Evolutionary conservation across 2,113 vertebrate species (phyloP).

Genomic region (Phyllostomus hastatus): DNA sequence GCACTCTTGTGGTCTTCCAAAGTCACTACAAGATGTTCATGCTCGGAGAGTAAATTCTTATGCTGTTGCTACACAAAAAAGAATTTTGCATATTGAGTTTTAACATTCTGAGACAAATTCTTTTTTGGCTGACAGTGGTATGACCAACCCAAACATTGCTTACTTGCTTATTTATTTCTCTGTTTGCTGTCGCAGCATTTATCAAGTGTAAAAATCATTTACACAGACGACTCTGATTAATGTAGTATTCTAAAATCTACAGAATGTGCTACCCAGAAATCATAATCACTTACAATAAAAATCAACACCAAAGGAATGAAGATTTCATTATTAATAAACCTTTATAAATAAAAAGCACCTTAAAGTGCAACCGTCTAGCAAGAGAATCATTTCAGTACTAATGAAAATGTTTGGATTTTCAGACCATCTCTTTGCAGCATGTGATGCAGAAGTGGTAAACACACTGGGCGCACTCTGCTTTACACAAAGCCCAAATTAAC

Average conservation of each 20-base stretch:
- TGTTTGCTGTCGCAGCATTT: not conserved
- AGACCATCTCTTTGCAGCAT: not conserved
- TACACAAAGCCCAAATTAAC: not conserved
- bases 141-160: not conserved
- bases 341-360: not conserved
- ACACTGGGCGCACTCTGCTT: not conserved
- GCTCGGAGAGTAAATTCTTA: conserved; percentile 92
- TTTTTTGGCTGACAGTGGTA: not conserved
- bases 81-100: conserved; percentile 76
- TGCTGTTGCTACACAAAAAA: conserved; percentile 90
- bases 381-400: not conserved
- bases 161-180: not conserved
- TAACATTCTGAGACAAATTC: not conserved
- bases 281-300: not conserved
- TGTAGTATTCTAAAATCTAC: not conserved
- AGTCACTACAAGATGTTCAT: conserved; percentile 92
- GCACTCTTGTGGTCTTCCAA: conserved; percentile 99
- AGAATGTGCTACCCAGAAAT: not conserved
- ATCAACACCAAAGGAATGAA: not conserved
- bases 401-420: not conserved
- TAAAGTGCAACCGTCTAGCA: not conserved
- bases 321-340: not conserved
- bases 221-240: not conserved
- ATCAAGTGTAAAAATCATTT: not conserved
- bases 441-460: not conserved